Conservation (phyloP, 2,113 vertebrate genomes). For the Tenrec ecaudatus region DNA sequence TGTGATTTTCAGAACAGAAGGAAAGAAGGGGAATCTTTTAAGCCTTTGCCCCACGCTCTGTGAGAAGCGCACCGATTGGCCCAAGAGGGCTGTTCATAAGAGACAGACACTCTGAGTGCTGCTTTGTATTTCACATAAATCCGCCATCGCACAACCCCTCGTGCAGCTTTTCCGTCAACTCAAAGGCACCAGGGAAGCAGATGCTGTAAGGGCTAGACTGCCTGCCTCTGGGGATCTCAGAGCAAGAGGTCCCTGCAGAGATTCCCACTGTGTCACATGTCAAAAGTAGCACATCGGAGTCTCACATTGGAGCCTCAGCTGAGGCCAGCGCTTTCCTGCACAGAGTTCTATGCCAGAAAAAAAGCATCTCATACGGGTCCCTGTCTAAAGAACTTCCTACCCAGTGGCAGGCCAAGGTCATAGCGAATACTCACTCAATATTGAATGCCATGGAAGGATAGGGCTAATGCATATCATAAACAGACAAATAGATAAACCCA, state of each 20-base stretch:
- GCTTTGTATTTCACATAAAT: neutral
- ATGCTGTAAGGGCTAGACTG: neutral
- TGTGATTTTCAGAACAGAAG: constrained; percentile 47
- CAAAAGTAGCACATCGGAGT: neutral
- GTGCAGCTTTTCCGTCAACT: neutral
- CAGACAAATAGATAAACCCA: neutral
- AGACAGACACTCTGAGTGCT: neutral
- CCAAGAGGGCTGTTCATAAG: neutral
- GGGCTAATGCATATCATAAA: accelerated
- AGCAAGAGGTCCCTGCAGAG: neutral
- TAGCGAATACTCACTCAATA: neutral
- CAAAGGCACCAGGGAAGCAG: constrained; percentile 18
- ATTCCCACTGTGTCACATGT: neutral
- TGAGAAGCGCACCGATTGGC: neutral
- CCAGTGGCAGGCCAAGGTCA: neutral
- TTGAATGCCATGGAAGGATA: neutral
- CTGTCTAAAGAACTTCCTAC: neutral
- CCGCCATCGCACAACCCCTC: neutral
- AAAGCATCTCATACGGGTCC: neutral
- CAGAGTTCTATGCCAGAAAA: neutral
- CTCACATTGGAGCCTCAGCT: neutral
- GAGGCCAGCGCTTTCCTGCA: neutral
- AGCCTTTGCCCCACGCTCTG: neutral
- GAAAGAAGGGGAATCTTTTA: constrained; percentile 1
- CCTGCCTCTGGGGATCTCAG: neutral